Evolutionary conservation across 1,140 invertebrate species (phyloP).

Genomic region (Limonius californicus): DNA sequence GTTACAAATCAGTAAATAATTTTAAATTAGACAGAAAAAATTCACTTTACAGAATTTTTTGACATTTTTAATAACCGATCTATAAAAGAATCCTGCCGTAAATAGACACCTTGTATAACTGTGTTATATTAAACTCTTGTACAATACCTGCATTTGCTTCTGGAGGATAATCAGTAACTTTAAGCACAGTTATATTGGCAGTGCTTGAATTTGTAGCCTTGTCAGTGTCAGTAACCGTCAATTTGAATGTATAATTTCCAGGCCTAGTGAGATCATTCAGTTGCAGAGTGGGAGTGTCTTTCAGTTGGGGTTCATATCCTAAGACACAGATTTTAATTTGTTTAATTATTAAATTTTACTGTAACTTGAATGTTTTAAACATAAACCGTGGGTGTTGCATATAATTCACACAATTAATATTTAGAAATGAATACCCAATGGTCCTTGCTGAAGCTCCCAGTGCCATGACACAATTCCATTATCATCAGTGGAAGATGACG

Average conservation of each 20-base stretch:
- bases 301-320: slow-evolving; percentile 74
- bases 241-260: slow-evolving; percentile 90
- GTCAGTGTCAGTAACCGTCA: slow-evolving; percentile 90
- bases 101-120: no score
- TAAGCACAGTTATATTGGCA: slow-evolving; percentile 86
- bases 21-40: no score
- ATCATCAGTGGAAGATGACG: slow-evolving; percentile 53
- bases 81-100: no score
- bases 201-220: slow-evolving; percentile 80
- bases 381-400: no score
- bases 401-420: no score
- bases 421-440: no score
- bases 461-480: slow-evolving; percentile 76
- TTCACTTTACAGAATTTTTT: no score
- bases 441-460: slow-evolving; percentile 87
- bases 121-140: not conserved
- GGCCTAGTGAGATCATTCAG: slow-evolving; percentile 76
- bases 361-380: no score
- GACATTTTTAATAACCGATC: no score
- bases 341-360: no score
- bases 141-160: slow-evolving; percentile 77
- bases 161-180: slow-evolving; percentile 91
- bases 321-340: no score
- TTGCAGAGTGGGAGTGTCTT: slow-evolving; percentile 78
- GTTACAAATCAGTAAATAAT: no score